phyloP scores from a whole-genome alignment of 1,140 invertebrate species.

The Drosophila ercepeae region DNA sequence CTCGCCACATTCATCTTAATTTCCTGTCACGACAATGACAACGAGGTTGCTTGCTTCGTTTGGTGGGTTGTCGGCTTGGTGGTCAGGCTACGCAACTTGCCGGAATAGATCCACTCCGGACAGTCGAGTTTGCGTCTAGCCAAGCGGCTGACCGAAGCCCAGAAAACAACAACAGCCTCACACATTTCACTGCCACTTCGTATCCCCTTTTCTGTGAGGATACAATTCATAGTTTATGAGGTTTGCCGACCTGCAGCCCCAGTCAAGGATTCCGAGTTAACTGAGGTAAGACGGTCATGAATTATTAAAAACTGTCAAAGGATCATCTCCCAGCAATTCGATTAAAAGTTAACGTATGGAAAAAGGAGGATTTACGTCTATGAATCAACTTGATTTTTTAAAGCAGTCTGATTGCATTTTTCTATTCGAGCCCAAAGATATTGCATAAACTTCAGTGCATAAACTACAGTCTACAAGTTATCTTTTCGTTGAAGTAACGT shows the following conservation, averaged over 20 bases:
- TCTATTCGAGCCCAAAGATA: too few relatives aligned
- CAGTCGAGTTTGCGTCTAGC: conserved; percentile 56
- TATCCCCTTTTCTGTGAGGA: conserved; percentile 17
- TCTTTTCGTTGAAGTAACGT: too few relatives aligned
- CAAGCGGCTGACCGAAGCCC: conserved; percentile 35
- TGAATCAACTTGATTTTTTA: too few relatives aligned
- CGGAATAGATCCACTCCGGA: conserved; percentile 5
- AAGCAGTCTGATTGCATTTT: too few relatives aligned
- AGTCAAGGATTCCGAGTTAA: background rate
- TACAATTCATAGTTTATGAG: conserved; percentile 29
- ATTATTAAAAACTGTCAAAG: background rate
- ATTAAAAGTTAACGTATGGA: background rate
- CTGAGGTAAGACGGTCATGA: background rate
- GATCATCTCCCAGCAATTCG: background rate
- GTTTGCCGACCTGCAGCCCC: conserved; percentile 1
- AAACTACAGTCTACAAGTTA: too few relatives aligned
- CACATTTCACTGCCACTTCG: conserved; percentile 42
- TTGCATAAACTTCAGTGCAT: too few relatives aligned
- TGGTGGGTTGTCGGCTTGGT: conserved; percentile 26
- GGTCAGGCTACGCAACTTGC: background rate
- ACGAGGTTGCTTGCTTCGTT: conserved; percentile 58
- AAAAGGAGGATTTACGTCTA: background rate
- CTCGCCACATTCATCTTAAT: conserved; percentile 82
- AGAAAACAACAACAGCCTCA: conserved; percentile 41
- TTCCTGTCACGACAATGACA: conserved; percentile 81